A percentile compares a stretch with the other conserved stretches of the same genome.
Conservation (phyloP, 2,113 vertebrate species). For the Picathartes gymnocephalus region DNA sequence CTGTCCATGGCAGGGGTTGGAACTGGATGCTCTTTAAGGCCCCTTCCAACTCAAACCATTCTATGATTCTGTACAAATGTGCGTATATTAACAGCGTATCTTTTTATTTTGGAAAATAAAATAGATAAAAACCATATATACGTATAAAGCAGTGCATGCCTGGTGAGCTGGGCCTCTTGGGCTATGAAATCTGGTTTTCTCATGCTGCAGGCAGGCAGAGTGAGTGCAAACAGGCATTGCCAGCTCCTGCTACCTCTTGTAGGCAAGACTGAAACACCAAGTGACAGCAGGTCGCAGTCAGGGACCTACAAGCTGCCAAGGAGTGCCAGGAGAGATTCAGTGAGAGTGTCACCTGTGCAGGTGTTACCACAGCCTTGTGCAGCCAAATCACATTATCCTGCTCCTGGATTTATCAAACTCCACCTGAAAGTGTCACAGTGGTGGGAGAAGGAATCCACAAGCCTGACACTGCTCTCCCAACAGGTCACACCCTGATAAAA, state of each 20-base stretch:
- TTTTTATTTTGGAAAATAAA: not conserved
- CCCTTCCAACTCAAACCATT: not conserved
- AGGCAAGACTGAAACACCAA: not conserved
- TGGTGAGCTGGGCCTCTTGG: not conserved
- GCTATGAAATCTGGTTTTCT: not conserved
- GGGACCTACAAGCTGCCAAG: not conserved
- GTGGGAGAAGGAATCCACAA: not conserved
- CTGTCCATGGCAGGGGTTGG: not conserved
- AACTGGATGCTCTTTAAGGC: not conserved
- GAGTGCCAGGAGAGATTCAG: not conserved
- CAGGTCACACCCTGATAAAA: not conserved
- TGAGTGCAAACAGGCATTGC: not conserved
- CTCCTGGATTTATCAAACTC: not conserved
- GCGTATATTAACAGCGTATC: not conserved
- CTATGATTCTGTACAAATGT: not conserved
- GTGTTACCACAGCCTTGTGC: not conserved
- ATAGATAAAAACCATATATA: not conserved
- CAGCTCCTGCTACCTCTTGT: not conserved
- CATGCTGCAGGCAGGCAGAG: not conserved
- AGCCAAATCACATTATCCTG: not conserved
- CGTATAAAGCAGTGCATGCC: not conserved
- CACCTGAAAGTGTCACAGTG: not conserved
- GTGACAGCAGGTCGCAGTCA: not conserved
- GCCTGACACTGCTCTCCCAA: not conserved
- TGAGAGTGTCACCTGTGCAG: not conserved